These are phyloP conservation scores for Brachionus asplanchnoidis DNA, from an alignment of 1,140 invertebrate species.

Conservation along the genomic window DNA sequence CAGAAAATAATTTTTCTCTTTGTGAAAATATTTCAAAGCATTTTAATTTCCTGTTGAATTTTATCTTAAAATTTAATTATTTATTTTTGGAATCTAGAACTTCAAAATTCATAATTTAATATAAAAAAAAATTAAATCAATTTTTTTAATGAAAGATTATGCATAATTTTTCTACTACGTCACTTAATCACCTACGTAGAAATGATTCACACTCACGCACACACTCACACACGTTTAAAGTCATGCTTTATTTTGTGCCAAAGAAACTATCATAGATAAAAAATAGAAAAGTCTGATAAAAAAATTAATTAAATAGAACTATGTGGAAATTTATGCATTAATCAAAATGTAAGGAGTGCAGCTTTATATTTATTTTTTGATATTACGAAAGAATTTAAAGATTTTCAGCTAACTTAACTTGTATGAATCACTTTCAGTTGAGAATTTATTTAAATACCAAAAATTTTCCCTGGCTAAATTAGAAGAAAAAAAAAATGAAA, in stretches of 20 bases:
- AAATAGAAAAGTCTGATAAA: neutral
- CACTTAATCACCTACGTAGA: neutral
- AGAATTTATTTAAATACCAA: slow-evolving; percentile 15
- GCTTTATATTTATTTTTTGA: neutral
- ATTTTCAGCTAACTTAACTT: neutral
- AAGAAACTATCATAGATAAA: neutral
- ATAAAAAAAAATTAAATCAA: neutral
- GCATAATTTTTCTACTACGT: neutral
- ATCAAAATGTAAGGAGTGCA: neutral
- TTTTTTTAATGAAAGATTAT: neutral
- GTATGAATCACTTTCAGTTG: neutral
- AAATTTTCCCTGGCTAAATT: neutral
- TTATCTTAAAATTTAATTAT: neutral
- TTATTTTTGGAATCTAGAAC: neutral
- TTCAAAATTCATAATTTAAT: neutral
- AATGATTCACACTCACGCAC: neutral
- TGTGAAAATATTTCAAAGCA: too few relatives aligned
- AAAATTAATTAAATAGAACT: neutral
- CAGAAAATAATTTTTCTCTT: too few relatives aligned
- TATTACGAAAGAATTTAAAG: neutral
- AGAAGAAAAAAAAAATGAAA: neutral
- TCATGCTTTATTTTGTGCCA: neutral
- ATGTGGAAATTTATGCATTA: neutral
- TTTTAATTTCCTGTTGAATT: too few relatives aligned
- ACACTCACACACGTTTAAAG: neutral